Evolutionary conservation across 2,888 invertebrate species (phyloP).

Genomic region (Notocelia uddmanniana): DNA sequence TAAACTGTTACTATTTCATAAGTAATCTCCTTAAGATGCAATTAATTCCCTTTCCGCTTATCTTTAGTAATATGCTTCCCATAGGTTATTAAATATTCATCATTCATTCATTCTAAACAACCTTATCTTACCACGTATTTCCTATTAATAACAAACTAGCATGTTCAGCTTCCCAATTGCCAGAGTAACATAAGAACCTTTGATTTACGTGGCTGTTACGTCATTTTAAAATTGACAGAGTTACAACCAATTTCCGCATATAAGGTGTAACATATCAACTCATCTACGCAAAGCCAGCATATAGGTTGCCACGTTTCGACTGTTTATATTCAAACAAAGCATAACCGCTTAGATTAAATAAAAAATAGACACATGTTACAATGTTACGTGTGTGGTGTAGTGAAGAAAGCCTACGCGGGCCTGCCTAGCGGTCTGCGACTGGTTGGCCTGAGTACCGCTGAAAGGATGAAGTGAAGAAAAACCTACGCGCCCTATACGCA

Average conservation of each 20-base stretch:
- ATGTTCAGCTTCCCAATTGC: background rate
- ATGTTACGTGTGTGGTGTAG: no score
- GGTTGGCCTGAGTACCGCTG: no score
- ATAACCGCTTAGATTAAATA: slow-evolving; percentile 24
- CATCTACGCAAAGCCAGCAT: slow-evolving; percentile 20
- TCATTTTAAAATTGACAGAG: background rate
- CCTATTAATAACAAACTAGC: slow-evolving; percentile 23
- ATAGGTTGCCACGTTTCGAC: slow-evolving; percentile 27
- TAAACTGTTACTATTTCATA: no score
- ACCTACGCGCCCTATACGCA: no score
- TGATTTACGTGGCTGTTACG: background rate
- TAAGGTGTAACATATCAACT: slow-evolving; percentile 24
- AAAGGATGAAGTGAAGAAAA: no score
- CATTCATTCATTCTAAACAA: background rate
- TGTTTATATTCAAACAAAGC: slow-evolving; percentile 36
- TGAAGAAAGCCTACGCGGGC: no score
- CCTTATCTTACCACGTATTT: slow-evolving; percentile 7
- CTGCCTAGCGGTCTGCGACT: no score
- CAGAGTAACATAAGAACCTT: background rate
- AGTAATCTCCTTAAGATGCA: no score
- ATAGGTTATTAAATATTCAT: background rate
- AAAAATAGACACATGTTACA: slow-evolving; percentile 1
- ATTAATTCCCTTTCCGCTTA: background rate
- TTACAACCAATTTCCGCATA: background rate
- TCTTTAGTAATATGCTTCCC: background rate